Conservation (phyloP, 1,140 invertebrate species). For the Pseudobourletiella spinata region DNA sequence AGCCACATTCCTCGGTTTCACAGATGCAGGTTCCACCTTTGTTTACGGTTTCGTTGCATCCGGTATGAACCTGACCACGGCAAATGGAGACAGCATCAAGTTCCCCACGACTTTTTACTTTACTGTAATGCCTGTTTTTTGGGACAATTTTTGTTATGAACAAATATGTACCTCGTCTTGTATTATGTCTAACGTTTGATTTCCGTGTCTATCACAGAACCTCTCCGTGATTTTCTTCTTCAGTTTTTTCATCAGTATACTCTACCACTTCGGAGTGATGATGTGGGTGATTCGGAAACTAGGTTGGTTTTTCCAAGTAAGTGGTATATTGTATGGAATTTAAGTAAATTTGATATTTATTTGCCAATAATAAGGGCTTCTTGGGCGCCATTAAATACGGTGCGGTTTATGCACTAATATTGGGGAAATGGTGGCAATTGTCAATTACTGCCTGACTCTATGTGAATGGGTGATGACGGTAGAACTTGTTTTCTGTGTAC, state of each 20-base stretch:
- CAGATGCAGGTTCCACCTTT: no score
- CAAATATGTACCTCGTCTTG: constrained; percentile 64
- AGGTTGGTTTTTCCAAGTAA: constrained; percentile 61
- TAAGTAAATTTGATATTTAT: background rate
- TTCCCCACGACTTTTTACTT: background rate
- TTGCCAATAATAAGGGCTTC: background rate
- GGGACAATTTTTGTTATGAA: background rate
- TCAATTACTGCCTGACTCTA: no score
- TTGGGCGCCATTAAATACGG: background rate
- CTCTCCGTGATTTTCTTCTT: constrained; percentile 85
- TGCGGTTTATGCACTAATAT: background rate
- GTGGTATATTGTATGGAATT: no score
- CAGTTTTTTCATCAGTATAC: constrained; percentile 72
- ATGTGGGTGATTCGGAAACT: constrained; percentile 71
- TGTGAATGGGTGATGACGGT: no score
- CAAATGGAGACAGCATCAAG: no score
- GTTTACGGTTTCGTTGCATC: no score
- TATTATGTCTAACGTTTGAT: background rate
- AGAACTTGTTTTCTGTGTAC: no score
- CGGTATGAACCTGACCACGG: no score
- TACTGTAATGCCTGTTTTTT: no score
- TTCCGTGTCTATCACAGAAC: constrained; percentile 47
- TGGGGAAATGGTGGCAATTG: no score
- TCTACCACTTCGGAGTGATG: constrained; percentile 80
- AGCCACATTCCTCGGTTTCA: no score